Conservation (phyloP, 2,113 vertebrate genomes). For the Pseudorhombus dupliciocellatus region DNA sequence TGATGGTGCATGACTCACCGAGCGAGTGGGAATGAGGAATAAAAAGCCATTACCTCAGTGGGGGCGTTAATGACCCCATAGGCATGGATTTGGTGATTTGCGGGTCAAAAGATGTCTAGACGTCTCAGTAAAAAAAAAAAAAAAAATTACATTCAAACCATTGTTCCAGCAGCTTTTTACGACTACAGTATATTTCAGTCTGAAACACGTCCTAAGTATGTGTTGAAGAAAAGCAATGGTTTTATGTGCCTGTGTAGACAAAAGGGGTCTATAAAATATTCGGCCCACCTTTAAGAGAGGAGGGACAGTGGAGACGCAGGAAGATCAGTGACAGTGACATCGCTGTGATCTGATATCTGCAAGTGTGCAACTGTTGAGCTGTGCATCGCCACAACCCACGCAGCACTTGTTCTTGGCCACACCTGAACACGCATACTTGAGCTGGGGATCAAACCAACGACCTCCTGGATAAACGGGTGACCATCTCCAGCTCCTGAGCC, state of each 20-base stretch:
- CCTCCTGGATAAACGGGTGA: no score
- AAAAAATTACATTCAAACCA: conserved; percentile 2
- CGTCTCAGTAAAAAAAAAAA: conserved; percentile 5
- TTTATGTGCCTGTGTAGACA: background rate
- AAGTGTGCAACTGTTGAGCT: no score
- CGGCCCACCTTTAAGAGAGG: background rate
- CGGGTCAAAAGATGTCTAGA: conserved; percentile 42
- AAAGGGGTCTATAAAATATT: background rate
- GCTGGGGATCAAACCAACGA: no score
- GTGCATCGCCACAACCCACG: no score
- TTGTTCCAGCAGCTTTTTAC: conserved; percentile 25
- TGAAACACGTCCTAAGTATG: conserved; percentile 17
- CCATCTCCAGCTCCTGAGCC: no score
- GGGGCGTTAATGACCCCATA: conserved; percentile 24
- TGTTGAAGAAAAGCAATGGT: conserved; percentile 1
- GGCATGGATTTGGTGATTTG: conserved; percentile 10
- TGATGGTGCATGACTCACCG: background rate
- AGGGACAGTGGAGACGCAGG: background rate
- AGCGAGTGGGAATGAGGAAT: background rate
- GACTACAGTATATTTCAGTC: conserved; percentile 1
- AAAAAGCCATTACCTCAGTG: conserved; percentile 12
- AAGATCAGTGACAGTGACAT: no score
- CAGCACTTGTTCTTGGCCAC: no score
- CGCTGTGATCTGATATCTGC: no score
- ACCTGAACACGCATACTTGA: no score